phyloP scores from a whole-genome alignment of 1,140 invertebrate species.

The Drosophila saltans region DNA sequence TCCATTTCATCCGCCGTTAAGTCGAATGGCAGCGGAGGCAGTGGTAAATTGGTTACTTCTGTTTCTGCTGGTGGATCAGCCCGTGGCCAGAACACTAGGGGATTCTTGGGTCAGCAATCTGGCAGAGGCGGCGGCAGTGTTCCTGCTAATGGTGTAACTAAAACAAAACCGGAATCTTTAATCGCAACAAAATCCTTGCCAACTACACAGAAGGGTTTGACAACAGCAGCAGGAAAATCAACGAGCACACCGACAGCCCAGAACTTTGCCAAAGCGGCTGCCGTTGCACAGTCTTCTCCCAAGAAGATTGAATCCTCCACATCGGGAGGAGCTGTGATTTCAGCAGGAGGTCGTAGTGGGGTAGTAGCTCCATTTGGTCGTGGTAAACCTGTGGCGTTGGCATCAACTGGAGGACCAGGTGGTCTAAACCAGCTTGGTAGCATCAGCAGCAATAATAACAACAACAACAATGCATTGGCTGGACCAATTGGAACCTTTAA shows the following conservation, averaged over 20 bases:
- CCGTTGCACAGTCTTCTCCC: conserved; percentile 49
- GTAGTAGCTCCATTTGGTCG: conserved; percentile 84
- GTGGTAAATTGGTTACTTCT: conserved; percentile 42
- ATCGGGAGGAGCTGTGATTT: neutral
- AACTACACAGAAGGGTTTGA: conserved; percentile 38
- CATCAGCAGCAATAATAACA: conserved; percentile 67
- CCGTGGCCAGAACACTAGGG: conserved; percentile 46
- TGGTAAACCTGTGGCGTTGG: conserved; percentile 76
- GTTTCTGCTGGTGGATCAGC: conserved; percentile 32
- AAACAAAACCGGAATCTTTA: conserved; percentile 46
- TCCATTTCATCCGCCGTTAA: conserved; percentile 36
- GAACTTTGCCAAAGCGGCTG: conserved; percentile 55
- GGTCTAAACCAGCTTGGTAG: conserved; percentile 82
- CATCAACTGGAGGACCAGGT: conserved; percentile 28
- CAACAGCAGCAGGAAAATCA: conserved; percentile 34
- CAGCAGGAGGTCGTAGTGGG: conserved; percentile 56
- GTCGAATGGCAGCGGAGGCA: conserved; percentile 52
- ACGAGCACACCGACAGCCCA: conserved; percentile 39
- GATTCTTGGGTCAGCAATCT: conserved; percentile 52
- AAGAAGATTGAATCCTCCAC: conserved; percentile 62
- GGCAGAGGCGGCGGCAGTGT: conserved; percentile 22
- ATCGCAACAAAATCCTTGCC: conserved; percentile 29
- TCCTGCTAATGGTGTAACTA: conserved; percentile 50
- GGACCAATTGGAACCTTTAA: conserved; percentile 82
- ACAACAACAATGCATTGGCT: conserved; percentile 70